phyloP scores from a whole-genome alignment of 2,888 invertebrate species.

The Hydrotaea diabolus region DNA sequence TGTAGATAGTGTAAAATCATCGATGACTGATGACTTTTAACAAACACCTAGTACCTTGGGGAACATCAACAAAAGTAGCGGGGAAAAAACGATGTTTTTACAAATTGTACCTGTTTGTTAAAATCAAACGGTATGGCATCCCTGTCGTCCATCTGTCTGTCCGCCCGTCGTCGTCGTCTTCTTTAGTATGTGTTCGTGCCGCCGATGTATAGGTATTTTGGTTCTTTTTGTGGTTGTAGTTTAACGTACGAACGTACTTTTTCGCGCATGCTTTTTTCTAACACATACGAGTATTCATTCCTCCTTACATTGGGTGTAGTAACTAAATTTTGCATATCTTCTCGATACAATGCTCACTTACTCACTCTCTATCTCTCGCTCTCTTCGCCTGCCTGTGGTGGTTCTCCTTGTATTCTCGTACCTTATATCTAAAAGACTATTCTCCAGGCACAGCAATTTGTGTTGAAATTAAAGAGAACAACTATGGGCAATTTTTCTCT shows the following conservation, averaged over 20 bases:
- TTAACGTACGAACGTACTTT: conserved; percentile 39
- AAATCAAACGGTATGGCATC: conserved; percentile 38
- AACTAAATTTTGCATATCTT: conserved; percentile 43
- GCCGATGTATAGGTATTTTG: conserved; percentile 53
- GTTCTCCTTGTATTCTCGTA: not conserved
- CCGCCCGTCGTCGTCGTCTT: not conserved
- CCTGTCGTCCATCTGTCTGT: conserved; percentile 32
- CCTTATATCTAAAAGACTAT: not conserved
- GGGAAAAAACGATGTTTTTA: not conserved
- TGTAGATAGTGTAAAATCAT: not conserved
- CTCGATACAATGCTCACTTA: not conserved
- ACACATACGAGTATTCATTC: conserved; percentile 30
- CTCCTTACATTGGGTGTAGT: conserved; percentile 58
- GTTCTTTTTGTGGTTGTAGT: conserved; percentile 35
- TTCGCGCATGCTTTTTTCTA: conserved; percentile 62
- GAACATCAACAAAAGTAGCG: not conserved
- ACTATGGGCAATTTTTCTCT: not conserved
- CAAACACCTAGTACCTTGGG: too few species aligned
- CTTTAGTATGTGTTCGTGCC: conserved; percentile 8
- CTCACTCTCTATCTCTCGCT: not conserved
- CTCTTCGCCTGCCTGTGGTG: not conserved
- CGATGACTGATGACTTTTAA: not conserved
- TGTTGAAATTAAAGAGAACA: not conserved
- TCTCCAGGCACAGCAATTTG: too few species aligned
- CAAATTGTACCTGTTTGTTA: not conserved